phyloP scores from a whole-genome alignment of 2,888 invertebrate genomes.

The Epirrhoe tristata region DNA sequence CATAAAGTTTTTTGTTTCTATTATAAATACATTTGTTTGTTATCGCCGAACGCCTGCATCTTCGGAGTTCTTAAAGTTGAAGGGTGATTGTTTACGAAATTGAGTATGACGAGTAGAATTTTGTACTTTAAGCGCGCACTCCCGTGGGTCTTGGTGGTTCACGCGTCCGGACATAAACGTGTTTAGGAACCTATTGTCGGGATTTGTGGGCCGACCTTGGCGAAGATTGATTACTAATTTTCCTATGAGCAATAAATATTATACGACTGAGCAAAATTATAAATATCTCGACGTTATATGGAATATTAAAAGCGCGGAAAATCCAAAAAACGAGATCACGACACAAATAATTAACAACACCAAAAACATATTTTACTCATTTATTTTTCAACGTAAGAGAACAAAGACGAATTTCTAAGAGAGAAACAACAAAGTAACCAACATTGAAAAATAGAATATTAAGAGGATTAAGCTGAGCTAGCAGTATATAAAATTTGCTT shows the following conservation, averaged over 20 bases:
- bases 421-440: background rate
- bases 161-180: slow-evolving; percentile 15
- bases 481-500: slow-evolving; percentile 15
- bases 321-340: background rate
- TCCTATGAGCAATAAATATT: background rate
- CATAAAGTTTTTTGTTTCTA: slow-evolving; percentile 60
- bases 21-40: slow-evolving; percentile 40
- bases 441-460: background rate
- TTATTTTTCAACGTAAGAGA: too few species aligned
- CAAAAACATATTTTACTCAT: too few species aligned
- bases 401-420: background rate
- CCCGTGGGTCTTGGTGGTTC: slow-evolving; percentile 25
- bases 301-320: background rate
- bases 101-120: background rate
- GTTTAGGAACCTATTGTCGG: slow-evolving; percentile 14
- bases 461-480: background rate
- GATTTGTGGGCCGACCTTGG: slow-evolving; percentile 14
- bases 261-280: background rate
- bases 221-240: slow-evolving; percentile 34
- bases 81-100: background rate
- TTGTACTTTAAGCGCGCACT: background rate
- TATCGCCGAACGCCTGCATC: slow-evolving; percentile 27
- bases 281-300: background rate
- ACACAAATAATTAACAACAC: background rate
- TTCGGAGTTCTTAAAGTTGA: slow-evolving; percentile 13